phyloP scores from a whole-genome alignment of 2,797 vertebrate species.

The Simalia tracyae region DNA sequence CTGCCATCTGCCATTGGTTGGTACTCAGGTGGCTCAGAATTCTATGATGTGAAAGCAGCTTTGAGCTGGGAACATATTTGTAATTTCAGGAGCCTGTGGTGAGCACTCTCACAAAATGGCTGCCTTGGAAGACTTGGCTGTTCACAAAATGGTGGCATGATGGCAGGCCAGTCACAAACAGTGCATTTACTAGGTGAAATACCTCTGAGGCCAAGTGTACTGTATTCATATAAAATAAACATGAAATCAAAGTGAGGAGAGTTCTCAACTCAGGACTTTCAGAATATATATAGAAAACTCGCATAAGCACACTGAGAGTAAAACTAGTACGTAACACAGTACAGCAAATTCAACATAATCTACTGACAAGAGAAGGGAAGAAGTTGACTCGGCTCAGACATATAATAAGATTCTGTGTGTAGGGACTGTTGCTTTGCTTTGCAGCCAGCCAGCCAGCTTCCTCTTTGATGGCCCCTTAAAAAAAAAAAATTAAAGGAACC shows the following conservation, averaged over 20 bases:
- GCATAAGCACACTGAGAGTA: not conserved
- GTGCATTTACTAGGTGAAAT: not conserved
- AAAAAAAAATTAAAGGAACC: not conserved
- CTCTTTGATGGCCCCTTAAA: not conserved
- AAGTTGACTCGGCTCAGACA: not conserved
- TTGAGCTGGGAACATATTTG: not conserved
- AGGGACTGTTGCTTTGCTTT: not conserved
- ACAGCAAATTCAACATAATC: not conserved
- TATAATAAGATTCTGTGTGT: not conserved
- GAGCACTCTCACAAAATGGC: no score
- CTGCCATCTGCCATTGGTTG: not conserved
- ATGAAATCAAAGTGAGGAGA: not conserved
- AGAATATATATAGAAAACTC: not conserved
- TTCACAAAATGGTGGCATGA: no score
- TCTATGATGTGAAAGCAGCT: not conserved
- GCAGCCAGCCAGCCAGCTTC: not conserved
- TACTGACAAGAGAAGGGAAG: not conserved
- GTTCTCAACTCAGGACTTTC: no score
- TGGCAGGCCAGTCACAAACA: no score
- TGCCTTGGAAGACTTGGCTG: no score
- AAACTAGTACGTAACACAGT: not conserved
- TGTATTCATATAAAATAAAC: not conserved
- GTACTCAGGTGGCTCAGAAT: not conserved
- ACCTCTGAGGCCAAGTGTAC: not conserved
- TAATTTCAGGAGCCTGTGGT: no score